Percentiles rank a stretch among this genome's conserved stretches.
Evolutionary conservation across 2,888 invertebrate species (phyloP).

Genomic region (Petrophora chlorosata): DNA sequence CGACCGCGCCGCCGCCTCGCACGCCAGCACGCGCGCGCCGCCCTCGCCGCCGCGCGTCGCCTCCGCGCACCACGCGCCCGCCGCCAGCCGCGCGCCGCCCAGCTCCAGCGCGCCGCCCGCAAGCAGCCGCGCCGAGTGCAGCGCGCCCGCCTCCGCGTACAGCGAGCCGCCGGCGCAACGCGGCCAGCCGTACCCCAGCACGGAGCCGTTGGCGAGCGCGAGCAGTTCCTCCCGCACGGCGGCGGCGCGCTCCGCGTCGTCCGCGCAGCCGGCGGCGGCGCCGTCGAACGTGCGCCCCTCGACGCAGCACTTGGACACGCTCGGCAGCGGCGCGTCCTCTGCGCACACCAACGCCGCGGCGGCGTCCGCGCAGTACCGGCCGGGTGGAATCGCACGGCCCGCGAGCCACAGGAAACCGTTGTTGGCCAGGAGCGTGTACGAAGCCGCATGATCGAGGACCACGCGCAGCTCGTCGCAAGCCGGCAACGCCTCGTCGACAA

Average conservation of each 20-base stretch:
- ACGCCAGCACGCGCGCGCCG: slow-evolving; percentile 57
- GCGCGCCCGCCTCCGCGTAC: slow-evolving; percentile 84
- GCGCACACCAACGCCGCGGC: slow-evolving; percentile 86
- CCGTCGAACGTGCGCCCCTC: slow-evolving; percentile 85
- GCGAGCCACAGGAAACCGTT: slow-evolving; percentile 86
- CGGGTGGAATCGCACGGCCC: slow-evolving; percentile 77
- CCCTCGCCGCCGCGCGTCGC: slow-evolving; percentile 68
- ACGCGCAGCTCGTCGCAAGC: slow-evolving; percentile 57
- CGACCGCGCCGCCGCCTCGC: slow-evolving; percentile 82
- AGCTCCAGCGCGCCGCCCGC: slow-evolving; percentile 82
- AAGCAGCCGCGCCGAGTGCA: slow-evolving; percentile 71
- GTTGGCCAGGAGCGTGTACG: slow-evolving; percentile 84
- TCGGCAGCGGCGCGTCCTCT: slow-evolving; percentile 63
- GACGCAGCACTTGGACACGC: slow-evolving; percentile 88
- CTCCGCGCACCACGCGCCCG: slow-evolving; percentile 78
- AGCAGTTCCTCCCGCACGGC: slow-evolving; percentile 62
- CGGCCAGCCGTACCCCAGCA: slow-evolving; percentile 80
- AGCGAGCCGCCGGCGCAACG: slow-evolving; percentile 72
- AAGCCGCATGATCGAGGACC: slow-evolving; percentile 65
- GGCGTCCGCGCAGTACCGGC: slow-evolving; percentile 88
- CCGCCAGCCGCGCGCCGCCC: slow-evolving; percentile 67
- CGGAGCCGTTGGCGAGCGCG: slow-evolving; percentile 35
- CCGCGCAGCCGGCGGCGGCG: slow-evolving; percentile 76
- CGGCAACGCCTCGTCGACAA: slow-evolving; percentile 65
- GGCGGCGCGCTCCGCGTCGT: slow-evolving; percentile 51